These are phyloP conservation scores for Otus scops DNA, from an alignment of 2,797 vertebrate species.

Conservation along the genomic window DNA sequence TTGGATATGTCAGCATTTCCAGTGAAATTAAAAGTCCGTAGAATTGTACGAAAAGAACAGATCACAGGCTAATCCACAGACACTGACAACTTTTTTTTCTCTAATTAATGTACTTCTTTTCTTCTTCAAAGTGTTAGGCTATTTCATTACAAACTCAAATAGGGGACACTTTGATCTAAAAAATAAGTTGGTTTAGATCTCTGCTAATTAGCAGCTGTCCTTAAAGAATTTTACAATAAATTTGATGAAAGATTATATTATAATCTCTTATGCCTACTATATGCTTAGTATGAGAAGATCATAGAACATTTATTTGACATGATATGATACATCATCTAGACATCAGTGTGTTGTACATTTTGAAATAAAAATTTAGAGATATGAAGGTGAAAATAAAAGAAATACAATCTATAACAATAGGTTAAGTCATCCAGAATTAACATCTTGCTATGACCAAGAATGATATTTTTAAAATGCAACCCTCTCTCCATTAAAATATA, in stretches of 20 bases:
- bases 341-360: neutral
- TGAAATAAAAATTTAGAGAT: neutral
- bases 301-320: neutral
- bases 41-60: neutral
- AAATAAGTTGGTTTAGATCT: conserved; percentile 18
- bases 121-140: conserved; percentile 41
- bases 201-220: conserved; percentile 51
- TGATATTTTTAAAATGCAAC: neutral
- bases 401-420: neutral
- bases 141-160: conserved; percentile 17
- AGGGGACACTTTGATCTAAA: conserved; percentile 43
- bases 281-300: neutral
- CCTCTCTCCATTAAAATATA: neutral
- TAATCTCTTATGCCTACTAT: neutral
- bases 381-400: neutral
- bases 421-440: neutral
- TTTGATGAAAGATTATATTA: neutral
- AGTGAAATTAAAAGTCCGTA: neutral
- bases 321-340: neutral
- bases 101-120: conserved; percentile 25
- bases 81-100: neutral
- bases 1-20: neutral
- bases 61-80: neutral
- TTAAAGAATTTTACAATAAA: conserved; percentile 1
- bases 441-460: neutral